These are phyloP conservation scores for Ganaspis sp. DNA, from an alignment of 1,140 invertebrate genomes.

Conservation along the genomic window DNA sequence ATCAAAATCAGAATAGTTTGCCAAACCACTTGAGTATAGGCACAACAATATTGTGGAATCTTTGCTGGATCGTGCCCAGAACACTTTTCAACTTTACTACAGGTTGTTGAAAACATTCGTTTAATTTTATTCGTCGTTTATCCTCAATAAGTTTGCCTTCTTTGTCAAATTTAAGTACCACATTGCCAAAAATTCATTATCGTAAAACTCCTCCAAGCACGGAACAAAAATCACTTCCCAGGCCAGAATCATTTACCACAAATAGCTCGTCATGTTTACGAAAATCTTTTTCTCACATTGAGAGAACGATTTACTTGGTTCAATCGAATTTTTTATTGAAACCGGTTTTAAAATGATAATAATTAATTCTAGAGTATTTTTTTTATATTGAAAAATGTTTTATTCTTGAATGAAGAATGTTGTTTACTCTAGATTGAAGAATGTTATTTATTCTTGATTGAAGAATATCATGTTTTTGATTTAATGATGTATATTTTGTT, in stretches of 20 bases:
- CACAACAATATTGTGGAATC: neutral
- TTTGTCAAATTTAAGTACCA: neutral
- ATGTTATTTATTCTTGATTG: no score
- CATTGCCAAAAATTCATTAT: neutral
- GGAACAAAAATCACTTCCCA: neutral
- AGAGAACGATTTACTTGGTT: no score
- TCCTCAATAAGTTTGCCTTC: constrained; percentile 3
- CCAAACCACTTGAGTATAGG: neutral
- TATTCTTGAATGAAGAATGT: no score
- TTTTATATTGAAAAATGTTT: no score
- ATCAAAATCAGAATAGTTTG: neutral
- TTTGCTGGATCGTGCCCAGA: neutral
- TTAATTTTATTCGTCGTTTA: constrained; percentile 2
- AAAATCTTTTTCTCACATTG: no score
- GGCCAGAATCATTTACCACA: neutral
- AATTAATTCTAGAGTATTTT: no score
- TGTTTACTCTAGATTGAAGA: no score
- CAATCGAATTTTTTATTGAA: no score
- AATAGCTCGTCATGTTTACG: neutral
- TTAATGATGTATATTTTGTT: no score
- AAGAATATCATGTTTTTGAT: no score
- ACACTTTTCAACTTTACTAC: constrained; percentile 12
- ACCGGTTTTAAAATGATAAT: no score
- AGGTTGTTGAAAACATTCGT: constrained; percentile 19
- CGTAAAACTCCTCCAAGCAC: neutral